These are phyloP conservation scores for Heliangelus exortis DNA, from an alignment of 2,797 vertebrate species.

Conservation along the genomic window DNA sequence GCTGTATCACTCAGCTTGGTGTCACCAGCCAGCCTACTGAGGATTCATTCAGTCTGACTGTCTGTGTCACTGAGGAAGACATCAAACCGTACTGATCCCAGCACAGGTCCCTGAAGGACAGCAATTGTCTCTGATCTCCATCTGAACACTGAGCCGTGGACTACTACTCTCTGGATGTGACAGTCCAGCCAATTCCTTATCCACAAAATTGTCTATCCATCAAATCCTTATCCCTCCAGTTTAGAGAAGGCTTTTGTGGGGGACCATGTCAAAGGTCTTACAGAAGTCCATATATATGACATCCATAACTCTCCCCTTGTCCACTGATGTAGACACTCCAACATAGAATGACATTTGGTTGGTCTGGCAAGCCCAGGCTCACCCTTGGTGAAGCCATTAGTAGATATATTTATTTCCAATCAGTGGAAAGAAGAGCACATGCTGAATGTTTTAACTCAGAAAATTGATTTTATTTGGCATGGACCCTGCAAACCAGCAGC, in stretches of 20 bases:
- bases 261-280: fast-evolving
- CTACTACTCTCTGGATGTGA: fast-evolving
- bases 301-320: not conserved
- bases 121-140: fast-evolving
- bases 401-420: not conserved
- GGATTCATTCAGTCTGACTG: not conserved
- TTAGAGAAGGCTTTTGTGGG: not conserved
- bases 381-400: not conserved
- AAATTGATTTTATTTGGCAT: not conserved
- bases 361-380: not conserved
- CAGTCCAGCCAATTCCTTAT: not conserved
- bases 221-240: not conserved
- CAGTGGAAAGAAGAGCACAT: not conserved
- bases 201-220: not conserved
- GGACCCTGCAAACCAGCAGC: not conserved
- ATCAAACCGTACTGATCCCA: not conserved
- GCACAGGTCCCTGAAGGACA: fast-evolving
- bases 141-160: fast-evolving
- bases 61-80: not conserved
- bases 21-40: not conserved
- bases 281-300: not conserved
- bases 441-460: not conserved
- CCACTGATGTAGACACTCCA: not conserved
- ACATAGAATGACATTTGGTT: not conserved
- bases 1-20: not conserved